Evolutionary conservation across 2,888 invertebrate genomes (phyloP).

Genomic region (Hemistola chrysoprasaria): DNA sequence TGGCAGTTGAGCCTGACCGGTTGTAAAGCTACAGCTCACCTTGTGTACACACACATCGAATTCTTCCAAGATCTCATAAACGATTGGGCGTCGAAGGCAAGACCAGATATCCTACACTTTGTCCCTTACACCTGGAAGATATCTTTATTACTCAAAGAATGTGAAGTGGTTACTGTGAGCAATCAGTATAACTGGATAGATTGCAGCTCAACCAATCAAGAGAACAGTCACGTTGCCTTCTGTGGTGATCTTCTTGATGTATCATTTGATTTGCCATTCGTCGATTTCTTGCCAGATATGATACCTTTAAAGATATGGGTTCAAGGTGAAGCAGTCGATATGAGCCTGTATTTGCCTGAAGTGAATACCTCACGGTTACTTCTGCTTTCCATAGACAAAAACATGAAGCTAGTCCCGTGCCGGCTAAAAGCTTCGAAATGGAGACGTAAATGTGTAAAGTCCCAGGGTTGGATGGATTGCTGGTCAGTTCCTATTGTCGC

Average conservation of each 20-base stretch:
- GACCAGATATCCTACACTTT: slow-evolving; percentile 96
- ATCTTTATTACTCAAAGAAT: slow-evolving; percentile 94
- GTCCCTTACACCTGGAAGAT: slow-evolving; percentile 99
- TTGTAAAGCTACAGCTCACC: slow-evolving; percentile 95
- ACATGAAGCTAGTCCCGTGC: slow-evolving; percentile 90
- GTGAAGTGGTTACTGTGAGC: slow-evolving; percentile 95
- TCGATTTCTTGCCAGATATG: slow-evolving; percentile 95
- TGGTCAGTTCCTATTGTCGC: slow-evolving; percentile 98
- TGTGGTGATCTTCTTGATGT: slow-evolving; percentile 97
- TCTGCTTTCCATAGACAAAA: slow-evolving; percentile 91
- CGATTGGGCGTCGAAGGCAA: slow-evolving; percentile 97
- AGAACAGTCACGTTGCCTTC: slow-evolving; percentile 96
- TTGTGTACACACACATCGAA: slow-evolving; percentile 97
- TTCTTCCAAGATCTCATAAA: slow-evolving; percentile 98
- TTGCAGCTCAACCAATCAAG: slow-evolving; percentile 97
- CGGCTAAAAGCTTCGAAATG: slow-evolving; percentile 85
- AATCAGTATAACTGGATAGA: slow-evolving; percentile 99
- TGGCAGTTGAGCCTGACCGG: slow-evolving; percentile 96
- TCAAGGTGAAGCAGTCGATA: slow-evolving; percentile 96
- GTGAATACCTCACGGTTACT: slow-evolving; percentile 93
- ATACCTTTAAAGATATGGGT: slow-evolving; percentile 96
- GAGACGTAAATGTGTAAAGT: slow-evolving; percentile 89
- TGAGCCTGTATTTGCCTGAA: slow-evolving; percentile 95
- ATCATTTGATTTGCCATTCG: slow-evolving; percentile 96
- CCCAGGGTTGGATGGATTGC: slow-evolving; percentile 95